These are phyloP conservation scores for Caprella mutica DNA, from an alignment of 2,888 invertebrate genomes.

Conservation along the genomic window DNA sequence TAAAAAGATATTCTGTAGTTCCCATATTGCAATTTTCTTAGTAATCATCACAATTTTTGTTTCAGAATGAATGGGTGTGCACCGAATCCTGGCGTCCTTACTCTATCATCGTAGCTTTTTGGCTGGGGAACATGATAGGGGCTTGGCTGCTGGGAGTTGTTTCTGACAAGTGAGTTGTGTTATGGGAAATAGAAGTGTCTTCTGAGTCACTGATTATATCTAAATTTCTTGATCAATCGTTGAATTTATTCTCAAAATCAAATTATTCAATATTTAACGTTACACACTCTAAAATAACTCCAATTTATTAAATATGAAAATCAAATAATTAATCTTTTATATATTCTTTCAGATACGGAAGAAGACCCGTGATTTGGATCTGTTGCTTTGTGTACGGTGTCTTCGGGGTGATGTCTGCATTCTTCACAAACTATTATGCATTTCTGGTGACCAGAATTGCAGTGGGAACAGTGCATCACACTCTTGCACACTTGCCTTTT, in stretches of 20 bases:
- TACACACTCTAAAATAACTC: too few species aligned
- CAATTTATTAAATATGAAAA: too few species aligned
- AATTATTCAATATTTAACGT: too few species aligned
- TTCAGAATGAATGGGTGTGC: slow-evolving; percentile 37
- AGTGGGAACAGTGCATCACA: slow-evolving; percentile 32
- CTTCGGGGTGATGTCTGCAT: slow-evolving; percentile 20
- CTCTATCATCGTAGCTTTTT: slow-evolving; percentile 35
- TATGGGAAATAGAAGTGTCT: too few species aligned
- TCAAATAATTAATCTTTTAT: too few species aligned
- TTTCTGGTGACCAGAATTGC: slow-evolving; percentile 20
- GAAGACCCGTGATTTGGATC: slow-evolving; percentile 22
- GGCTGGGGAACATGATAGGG: slow-evolving; percentile 36
- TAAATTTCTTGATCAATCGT: too few species aligned
- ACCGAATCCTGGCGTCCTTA: slow-evolving; percentile 35
- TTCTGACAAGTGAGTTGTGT: slow-evolving; percentile 35
- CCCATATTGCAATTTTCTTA: neutral
- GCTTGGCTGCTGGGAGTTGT: slow-evolving; percentile 35
- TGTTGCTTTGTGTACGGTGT: slow-evolving; percentile 24
- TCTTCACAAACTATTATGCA: slow-evolving; percentile 15
- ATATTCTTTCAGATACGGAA: slow-evolving; percentile 25
- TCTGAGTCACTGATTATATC: too few species aligned
- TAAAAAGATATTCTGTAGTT: too few species aligned
- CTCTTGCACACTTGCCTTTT: slow-evolving; percentile 33
- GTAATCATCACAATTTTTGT: neutral
- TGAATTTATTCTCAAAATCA: too few species aligned